These are phyloP conservation scores for Theristus sp. DNA, from an alignment of 2,888 invertebrate genomes.

Conservation along the genomic window DNA sequence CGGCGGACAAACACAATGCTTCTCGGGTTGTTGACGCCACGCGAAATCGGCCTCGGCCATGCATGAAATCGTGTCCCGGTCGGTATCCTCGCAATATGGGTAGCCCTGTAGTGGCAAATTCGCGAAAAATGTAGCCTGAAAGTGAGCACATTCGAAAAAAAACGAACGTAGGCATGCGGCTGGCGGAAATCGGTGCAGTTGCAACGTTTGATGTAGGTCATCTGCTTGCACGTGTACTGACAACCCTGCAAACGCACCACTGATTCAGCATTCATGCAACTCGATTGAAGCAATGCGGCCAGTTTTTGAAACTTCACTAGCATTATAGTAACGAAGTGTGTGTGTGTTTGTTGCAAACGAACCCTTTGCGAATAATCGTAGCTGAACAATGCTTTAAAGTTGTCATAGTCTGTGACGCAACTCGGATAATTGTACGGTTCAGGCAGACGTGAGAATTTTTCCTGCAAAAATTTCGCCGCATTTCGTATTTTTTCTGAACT, in stretches of 20 bases:
- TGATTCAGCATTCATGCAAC: not conserved
- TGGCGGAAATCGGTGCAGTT: not conserved
- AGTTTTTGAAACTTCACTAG: too few relatives aligned
- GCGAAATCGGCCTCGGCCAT: not conserved
- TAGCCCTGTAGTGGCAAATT: not conserved
- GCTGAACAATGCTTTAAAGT: not conserved
- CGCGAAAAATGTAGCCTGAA: not conserved
- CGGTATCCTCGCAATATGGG: not conserved
- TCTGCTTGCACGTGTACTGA: not conserved
- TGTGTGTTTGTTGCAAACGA: too few relatives aligned
- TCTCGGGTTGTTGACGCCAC: not conserved
- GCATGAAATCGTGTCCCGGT: not conserved
- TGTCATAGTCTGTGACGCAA: not conserved
- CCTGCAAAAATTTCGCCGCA: not conserved
- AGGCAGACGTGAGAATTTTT: not conserved
- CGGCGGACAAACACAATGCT: slow-evolving; percentile 1
- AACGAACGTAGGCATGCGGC: not conserved
- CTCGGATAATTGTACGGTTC: slow-evolving; percentile 3
- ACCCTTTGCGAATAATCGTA: not conserved
- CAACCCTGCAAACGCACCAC: not conserved
- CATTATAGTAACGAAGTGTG: too few relatives aligned
- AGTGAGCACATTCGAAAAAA: too few relatives aligned
- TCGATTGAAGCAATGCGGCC: too few relatives aligned
- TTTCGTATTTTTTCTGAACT: too few relatives aligned
- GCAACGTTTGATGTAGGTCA: not conserved